Conservation (phyloP, 1,140 invertebrate genomes). For the Drosophila bocqueti region DNA sequence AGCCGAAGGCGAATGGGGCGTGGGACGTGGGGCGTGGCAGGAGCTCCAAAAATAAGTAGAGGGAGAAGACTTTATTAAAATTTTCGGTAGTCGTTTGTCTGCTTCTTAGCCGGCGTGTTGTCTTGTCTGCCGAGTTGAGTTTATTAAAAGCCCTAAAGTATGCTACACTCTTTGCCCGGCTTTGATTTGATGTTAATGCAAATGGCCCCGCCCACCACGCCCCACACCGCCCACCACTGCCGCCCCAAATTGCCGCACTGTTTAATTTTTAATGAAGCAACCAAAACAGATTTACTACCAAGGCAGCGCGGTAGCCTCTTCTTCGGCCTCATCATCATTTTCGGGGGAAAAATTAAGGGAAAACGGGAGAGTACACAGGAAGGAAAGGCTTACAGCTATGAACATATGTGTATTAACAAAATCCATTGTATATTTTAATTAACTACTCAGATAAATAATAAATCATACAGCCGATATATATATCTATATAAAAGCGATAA, state of each 20-base stretch:
- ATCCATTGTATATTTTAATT: background rate
- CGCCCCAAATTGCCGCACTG: conserved; percentile 53
- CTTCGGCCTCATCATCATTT: conserved; percentile 40
- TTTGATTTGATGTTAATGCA: conserved; percentile 79
- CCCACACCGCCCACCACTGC: background rate
- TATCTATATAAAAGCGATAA: background rate
- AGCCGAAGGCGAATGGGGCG: conserved; percentile 24
- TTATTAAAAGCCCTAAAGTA: conserved; percentile 67
- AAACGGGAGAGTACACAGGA: background rate
- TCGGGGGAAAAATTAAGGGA: background rate
- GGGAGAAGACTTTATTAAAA: conserved; percentile 59
- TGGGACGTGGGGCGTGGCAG: conserved; percentile 10
- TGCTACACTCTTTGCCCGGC: conserved; percentile 29
- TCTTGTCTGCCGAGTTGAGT: conserved; percentile 38
- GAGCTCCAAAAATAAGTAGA: background rate
- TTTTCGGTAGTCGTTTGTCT: conserved; percentile 55
- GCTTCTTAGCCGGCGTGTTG: conserved; percentile 22
- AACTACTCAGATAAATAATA: background rate
- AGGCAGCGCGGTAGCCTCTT: conserved; percentile 29
- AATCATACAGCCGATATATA: background rate
- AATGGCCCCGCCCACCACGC: conserved; percentile 42
- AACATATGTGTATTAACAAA: background rate
- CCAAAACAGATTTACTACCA: conserved; percentile 75
- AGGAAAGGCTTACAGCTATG: background rate
- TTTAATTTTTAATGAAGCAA: conserved; percentile 75